Percentiles rank a stretch among this genome's conserved stretches.
Conservation (phyloP, 1,140 invertebrate genomes). For the Pachyrhynchus sulphureomaculatus region DNA sequence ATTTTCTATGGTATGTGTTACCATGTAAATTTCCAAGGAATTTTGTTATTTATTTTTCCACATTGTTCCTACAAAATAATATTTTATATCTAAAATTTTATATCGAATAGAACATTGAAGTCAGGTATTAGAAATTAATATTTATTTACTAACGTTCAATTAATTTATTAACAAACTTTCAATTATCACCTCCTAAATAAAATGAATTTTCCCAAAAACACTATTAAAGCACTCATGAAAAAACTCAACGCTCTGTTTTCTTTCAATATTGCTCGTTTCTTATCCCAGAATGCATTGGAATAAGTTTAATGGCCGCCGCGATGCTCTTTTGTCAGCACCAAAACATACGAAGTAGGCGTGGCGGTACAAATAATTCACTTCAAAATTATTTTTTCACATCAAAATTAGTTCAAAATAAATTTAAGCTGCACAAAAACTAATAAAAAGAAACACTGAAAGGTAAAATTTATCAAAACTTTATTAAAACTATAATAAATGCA, state of each 20-base stretch:
- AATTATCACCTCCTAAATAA: too few relatives aligned
- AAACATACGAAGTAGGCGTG: slow-evolving; percentile 41
- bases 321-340: slow-evolving; percentile 42
- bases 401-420: not conserved
- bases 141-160: too few relatives aligned
- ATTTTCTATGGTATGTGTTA: too few relatives aligned
- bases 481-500: not conserved
- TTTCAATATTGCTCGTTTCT: not conserved
- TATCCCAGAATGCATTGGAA: slow-evolving; percentile 42
- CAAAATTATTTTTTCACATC: not conserved
- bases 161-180: too few relatives aligned
- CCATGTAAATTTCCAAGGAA: too few relatives aligned
- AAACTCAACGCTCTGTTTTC: not conserved
- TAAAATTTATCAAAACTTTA: not conserved
- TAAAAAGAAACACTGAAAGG: not conserved
- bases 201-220: too few relatives aligned
- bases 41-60: too few relatives aligned
- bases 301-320: slow-evolving; percentile 49
- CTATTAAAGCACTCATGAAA: not conserved
- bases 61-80: too few relatives aligned
- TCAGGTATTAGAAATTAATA: too few relatives aligned
- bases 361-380: slow-evolving; percentile 27
- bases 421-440: slow-evolving; percentile 1
- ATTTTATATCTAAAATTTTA: too few relatives aligned
- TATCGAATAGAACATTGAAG: too few relatives aligned